These are phyloP conservation scores for Halictus ligatus DNA, from an alignment of 2,888 invertebrate species.

Conservation along the genomic window DNA sequence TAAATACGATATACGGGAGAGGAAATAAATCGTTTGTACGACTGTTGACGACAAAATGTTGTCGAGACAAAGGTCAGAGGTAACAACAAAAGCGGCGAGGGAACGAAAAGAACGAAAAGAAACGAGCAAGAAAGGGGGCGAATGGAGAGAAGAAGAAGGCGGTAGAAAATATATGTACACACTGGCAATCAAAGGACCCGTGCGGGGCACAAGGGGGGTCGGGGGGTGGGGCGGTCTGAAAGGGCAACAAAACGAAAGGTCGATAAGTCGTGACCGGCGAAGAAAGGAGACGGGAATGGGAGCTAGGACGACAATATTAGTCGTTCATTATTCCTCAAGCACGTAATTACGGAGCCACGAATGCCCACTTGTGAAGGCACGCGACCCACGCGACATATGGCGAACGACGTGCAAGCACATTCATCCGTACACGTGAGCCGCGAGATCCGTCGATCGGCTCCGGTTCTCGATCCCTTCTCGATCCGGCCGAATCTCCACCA, in stretches of 20 bases:
- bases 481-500: slow-evolving; percentile 26
- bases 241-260: slow-evolving; percentile 80
- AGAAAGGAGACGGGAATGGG: slow-evolving; percentile 42
- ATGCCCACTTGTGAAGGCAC: slow-evolving; percentile 81
- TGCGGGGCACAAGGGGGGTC: slow-evolving; percentile 56
- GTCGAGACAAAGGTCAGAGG: slow-evolving; percentile 65
- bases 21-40: slow-evolving; percentile 65
- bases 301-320: slow-evolving; percentile 80
- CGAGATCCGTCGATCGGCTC: slow-evolving; percentile 56
- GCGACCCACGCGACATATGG: slow-evolving; percentile 82
- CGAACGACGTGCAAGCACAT: slow-evolving; percentile 59
- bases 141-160: not conserved
- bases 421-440: slow-evolving; percentile 47
- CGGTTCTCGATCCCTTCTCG: slow-evolving; percentile 23
- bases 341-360: slow-evolving; percentile 78
- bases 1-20: slow-evolving; percentile 43
- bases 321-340: slow-evolving; percentile 81
- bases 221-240: slow-evolving; percentile 50
- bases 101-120: slow-evolving; percentile 21
- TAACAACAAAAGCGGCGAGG: slow-evolving; percentile 48
- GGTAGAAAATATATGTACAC: slow-evolving; percentile 21
- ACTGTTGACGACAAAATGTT: slow-evolving; percentile 65
- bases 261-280: slow-evolving; percentile 78
- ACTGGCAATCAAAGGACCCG: slow-evolving; percentile 65
- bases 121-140: not conserved